A percentile compares a stretch with the other conserved stretches of the same genome.
Conservation (phyloP, 2,113 vertebrate genomes). For the Myotis yumanensis region DNA sequence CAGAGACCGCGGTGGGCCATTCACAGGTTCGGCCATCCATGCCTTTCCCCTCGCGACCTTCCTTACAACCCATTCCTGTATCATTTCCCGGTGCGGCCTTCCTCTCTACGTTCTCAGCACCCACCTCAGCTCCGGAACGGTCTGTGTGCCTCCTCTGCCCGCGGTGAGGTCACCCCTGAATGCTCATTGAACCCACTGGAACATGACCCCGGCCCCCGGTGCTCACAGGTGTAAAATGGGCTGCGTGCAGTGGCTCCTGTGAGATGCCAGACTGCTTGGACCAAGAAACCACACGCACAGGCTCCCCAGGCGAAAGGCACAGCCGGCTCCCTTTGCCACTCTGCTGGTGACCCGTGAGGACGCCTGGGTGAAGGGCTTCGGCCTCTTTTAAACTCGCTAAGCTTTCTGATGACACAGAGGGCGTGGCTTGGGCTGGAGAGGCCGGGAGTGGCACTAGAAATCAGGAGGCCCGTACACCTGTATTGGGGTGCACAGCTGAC, state of each 20-base stretch:
- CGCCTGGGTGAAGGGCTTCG: neutral
- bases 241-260: no score
- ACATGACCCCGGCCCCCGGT: fast-evolving
- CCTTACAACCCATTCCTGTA: neutral
- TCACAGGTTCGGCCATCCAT: neutral
- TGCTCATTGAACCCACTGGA: fast-evolving
- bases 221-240: neutral
- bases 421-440: neutral
- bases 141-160: neutral
- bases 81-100: neutral
- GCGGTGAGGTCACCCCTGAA: neutral
- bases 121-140: neutral
- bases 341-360: neutral
- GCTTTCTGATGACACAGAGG: neutral
- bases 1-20: neutral
- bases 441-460: neutral
- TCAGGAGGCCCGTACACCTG: neutral
- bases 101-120: neutral
- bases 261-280: neutral
- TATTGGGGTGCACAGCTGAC: fast-evolving
- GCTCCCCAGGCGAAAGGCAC: neutral
- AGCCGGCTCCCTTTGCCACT: fast-evolving
- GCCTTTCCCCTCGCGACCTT: neutral
- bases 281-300: neutral
- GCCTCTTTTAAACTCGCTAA: neutral